Evolutionary conservation across 2,888 invertebrate genomes (phyloP).

Genomic region (Criorhina ranunculi): DNA sequence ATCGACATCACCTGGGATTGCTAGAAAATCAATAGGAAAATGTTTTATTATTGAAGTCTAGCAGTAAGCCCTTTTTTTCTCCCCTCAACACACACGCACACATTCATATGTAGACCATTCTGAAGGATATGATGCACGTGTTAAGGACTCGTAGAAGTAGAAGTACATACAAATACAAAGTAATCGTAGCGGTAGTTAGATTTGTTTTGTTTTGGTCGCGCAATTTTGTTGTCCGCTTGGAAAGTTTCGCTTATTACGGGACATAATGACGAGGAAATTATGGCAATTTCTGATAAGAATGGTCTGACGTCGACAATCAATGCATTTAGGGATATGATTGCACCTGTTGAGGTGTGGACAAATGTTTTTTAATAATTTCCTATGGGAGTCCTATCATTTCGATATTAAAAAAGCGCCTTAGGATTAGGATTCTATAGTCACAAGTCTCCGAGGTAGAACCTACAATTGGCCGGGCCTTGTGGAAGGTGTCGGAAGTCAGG

Average conservation of each 20-base stretch:
- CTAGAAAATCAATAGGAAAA: slow-evolving; percentile 70
- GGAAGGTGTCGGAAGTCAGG: no score
- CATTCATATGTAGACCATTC: neutral
- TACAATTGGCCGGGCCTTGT: no score
- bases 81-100: slow-evolving; percentile 11
- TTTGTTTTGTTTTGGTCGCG: slow-evolving; percentile 49
- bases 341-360: slow-evolving; percentile 39
- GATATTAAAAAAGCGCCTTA: no score
- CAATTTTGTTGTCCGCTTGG: slow-evolving; percentile 31
- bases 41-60: slow-evolving; percentile 49
- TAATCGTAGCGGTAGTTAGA: neutral
- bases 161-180: no score
- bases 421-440: no score
- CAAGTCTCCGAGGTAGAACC: no score
- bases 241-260: slow-evolving; percentile 38
- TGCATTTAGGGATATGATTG: slow-evolving; percentile 8
- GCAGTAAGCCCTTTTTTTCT: slow-evolving; percentile 31
- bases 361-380: no score
- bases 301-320: slow-evolving; percentile 1
- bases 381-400: no score
- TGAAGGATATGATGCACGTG: slow-evolving; percentile 26
- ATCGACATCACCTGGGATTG: slow-evolving; percentile 49
- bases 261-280: slow-evolving; percentile 52
- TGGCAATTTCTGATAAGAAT: slow-evolving; percentile 32
- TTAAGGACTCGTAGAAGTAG: slow-evolving; percentile 10